phyloP scores from a whole-genome alignment of 2,888 invertebrate species.

The Halictus quadricinctus region DNA sequence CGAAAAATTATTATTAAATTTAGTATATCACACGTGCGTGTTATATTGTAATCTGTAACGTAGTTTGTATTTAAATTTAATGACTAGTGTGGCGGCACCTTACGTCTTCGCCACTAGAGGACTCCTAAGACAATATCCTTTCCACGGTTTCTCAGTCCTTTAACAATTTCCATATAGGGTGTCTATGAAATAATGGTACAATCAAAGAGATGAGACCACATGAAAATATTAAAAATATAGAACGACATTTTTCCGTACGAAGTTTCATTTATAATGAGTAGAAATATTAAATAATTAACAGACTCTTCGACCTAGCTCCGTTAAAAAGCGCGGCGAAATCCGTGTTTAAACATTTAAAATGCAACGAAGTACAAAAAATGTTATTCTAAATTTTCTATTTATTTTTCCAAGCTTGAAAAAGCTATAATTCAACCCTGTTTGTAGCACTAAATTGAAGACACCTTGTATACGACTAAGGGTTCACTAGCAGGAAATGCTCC shows the following conservation, averaged over 20 bases:
- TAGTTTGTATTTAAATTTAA: conserved; percentile 36
- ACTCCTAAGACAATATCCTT: background rate
- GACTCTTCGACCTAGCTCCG: background rate
- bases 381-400: background rate
- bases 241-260: background rate
- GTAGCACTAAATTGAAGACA: background rate
- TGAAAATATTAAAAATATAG: background rate
- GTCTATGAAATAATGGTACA: background rate
- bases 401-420: background rate
- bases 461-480: background rate
- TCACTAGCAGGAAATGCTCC: background rate
- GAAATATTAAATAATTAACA: background rate
- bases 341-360: background rate
- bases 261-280: background rate
- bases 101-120: background rate
- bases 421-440: background rate
- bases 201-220: background rate
- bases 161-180: background rate
- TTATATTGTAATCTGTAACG: conserved; percentile 36
- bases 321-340: background rate
- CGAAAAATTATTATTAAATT: conserved; percentile 10
- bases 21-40: conserved; percentile 6
- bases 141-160: background rate
- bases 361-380: background rate
- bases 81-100: conserved; percentile 19